Percentiles rank a stretch among this genome's conserved stretches.
Evolutionary conservation across 1,140 invertebrate genomes (phyloP).

Genomic region (Tetraneura akinire): DNA sequence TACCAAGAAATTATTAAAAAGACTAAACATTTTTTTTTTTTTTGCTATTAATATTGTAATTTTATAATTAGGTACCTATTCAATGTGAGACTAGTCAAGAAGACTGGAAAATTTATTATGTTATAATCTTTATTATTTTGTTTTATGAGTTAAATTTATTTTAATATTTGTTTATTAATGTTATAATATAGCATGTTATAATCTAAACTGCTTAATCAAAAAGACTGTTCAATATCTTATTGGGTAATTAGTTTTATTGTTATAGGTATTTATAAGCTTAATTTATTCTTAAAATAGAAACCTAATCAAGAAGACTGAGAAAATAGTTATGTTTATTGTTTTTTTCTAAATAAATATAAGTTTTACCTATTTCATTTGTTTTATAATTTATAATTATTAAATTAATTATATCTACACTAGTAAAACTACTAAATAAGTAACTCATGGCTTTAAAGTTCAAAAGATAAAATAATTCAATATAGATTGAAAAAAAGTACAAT

Average conservation of each 20-base stretch:
- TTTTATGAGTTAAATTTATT: not conserved
- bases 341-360: not conserved
- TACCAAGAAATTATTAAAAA: not conserved
- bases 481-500: not conserved
- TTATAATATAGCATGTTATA: too few relatives aligned
- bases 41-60: not conserved
- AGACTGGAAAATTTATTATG: not conserved
- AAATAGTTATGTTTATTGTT: not conserved
- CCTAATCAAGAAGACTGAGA: conserved; percentile 2
- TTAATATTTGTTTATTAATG: not conserved
- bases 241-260: too few relatives aligned
- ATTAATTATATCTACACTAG: too few relatives aligned
- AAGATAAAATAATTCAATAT: too few relatives aligned
- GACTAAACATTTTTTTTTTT: not conserved
- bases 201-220: too few relatives aligned
- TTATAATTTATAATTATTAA: conserved; percentile 3
- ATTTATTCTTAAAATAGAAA: too few relatives aligned
- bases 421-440: too few relatives aligned
- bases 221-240: too few relatives aligned
- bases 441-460: too few relatives aligned
- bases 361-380: conserved; percentile 7
- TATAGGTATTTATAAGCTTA: too few relatives aligned
- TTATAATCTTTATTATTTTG: not conserved
- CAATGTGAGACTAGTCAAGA: not conserved
- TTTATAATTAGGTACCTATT: not conserved